A percentile compares a stretch with the other conserved stretches of the same genome.
Conservation (phyloP, 2,888 invertebrate species). For the Zygaena filipendulae region DNA sequence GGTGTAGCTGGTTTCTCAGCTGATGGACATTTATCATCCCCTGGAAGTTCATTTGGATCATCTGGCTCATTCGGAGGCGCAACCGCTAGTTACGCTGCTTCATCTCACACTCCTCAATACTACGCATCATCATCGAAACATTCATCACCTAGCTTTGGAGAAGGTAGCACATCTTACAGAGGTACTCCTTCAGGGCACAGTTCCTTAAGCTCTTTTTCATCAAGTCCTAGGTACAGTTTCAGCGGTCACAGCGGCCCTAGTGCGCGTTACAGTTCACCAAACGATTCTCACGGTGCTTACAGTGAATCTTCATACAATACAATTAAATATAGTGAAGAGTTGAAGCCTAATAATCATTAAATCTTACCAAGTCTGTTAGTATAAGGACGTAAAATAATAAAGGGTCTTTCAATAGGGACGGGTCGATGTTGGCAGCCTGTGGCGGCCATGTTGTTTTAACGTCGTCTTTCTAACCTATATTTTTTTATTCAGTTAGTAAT, state of each 20-base stretch:
- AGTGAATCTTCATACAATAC: slow-evolving; percentile 58
- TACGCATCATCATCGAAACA: slow-evolving; percentile 39
- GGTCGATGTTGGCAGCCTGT: no score
- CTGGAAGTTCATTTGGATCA: slow-evolving; percentile 44
- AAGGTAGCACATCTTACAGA: slow-evolving; percentile 40
- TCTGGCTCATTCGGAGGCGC: slow-evolving; percentile 30
- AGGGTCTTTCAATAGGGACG: no score
- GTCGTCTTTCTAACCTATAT: no score
- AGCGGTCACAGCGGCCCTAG: slow-evolving; percentile 31
- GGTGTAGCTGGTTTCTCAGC: slow-evolving; percentile 39
- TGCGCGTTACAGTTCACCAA: slow-evolving; percentile 35
- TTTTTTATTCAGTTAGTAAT: no score
- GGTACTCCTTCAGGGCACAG: slow-evolving; percentile 34
- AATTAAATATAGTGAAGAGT: slow-evolving; percentile 59
- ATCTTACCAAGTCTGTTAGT: slow-evolving; percentile 7
- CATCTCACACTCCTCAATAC: slow-evolving; percentile 41
- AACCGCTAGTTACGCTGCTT: slow-evolving; percentile 35
- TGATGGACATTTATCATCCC: slow-evolving; percentile 39
- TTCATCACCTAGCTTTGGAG: slow-evolving; percentile 32
- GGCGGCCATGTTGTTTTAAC: no score
- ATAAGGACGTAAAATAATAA: slow-evolving; percentile 1
- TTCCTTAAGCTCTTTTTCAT: slow-evolving; percentile 36
- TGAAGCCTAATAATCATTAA: slow-evolving; percentile 47
- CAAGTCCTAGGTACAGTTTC: slow-evolving; percentile 43
- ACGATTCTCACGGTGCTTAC: slow-evolving; percentile 46